Base-by-base conservation (phyloP, 2,113 vertebrate species). In the Columba janthina region DNA sequence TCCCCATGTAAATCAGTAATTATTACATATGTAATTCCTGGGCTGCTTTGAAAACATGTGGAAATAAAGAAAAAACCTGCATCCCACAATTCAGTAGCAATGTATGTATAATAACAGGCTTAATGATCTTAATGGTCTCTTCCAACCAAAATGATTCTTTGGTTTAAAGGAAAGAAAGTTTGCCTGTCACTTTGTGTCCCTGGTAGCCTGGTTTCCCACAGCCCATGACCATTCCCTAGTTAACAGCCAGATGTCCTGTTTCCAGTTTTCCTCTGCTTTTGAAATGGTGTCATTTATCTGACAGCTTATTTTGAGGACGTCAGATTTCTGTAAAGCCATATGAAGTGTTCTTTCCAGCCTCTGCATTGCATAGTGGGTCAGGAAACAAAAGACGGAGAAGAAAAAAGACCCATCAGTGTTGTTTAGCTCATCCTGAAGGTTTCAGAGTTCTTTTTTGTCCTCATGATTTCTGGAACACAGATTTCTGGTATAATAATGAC, bases 281-380 rank as follows among this genome's bases (percentile, higher is more conserved):
- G 72, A 70, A 73, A 61, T 57, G 1, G 4, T 93, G 64, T 38
- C 11, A 4, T 71, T 84, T 81, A 77, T 78, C 29, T 7, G 6
- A 13, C 31, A 64, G 18, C 16, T 71, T 60, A 21, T 75, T 85
- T 87, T 79, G n/a, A 51, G 34, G 57, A 82, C n/a, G 58, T 26
- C 12, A 10, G 44, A 19, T 46, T 46, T 46, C 44, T 46, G 44
- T 46, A 46, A 46, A 46, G 44, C 18, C 18, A 18, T 19, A 46
- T 46, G 44, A 46, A 46, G 44, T 46, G 4, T n/a, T 67, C 25
- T 21, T 67, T 66, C 15, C 15, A 50, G 22, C 28, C 19, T 73
- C 31, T 34, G 3, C 15, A 9, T n/a, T 36, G 17, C 19, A 10
- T 34, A 24, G 22, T 24, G 25, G 34, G 51, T 40, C 0, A 1